A percentile compares a stretch with the other conserved stretches of the same genome.
Conservation (phyloP, 2,113 vertebrate species). For the Physeter macrocephalus region DNA sequence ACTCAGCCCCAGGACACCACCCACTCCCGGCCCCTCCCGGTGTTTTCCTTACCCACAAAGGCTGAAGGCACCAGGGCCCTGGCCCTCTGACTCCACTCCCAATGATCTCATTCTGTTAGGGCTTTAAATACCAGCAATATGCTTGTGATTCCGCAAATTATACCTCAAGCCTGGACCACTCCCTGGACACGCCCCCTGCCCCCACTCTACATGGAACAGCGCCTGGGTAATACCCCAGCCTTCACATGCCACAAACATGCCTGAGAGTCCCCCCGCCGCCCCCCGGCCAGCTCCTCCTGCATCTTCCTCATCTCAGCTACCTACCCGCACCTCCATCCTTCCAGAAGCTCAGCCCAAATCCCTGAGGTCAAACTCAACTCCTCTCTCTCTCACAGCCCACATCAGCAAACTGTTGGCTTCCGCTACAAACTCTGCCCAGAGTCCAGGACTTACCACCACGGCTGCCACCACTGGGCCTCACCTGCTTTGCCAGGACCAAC, state of each 20-base stretch:
- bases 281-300: rapidly evolving
- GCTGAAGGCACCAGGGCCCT: background rate
- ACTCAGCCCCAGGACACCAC: background rate
- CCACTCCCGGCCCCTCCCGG: background rate
- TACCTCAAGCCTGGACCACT: background rate
- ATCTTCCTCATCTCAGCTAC: background rate
- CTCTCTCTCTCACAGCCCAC: background rate
- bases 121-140: background rate
- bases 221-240: too few species aligned
- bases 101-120: background rate
- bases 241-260: background rate
- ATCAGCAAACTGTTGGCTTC: background rate
- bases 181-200: background rate
- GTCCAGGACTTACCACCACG: background rate
- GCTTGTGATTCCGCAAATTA: background rate
- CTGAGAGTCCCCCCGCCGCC: background rate
- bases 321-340: rapidly evolving
- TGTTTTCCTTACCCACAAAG: background rate
- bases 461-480: rapidly evolving
- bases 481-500: background rate
- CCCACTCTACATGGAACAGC: rapidly evolving
- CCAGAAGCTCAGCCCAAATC: background rate
- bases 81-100: background rate
- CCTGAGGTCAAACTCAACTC: background rate
- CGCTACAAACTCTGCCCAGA: background rate